Percentiles rank a stretch among this genome's conserved stretches.
These are phyloP conservation scores for Ranitomeya variabilis DNA, from an alignment of 2,113 vertebrate species.

Conservation along the genomic window DNA sequence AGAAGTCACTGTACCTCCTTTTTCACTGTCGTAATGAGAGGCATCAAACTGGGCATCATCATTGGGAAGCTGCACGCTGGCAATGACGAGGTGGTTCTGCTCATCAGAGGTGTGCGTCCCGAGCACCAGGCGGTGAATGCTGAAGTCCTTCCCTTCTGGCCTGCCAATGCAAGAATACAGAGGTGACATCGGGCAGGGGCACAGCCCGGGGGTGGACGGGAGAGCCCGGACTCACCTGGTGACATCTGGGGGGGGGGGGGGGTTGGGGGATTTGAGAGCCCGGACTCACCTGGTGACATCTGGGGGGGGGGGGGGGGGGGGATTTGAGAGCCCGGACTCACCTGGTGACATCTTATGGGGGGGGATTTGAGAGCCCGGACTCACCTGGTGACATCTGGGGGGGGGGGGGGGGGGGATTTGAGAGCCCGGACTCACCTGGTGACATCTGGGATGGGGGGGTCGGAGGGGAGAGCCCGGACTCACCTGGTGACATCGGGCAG, in stretches of 20 bases:
- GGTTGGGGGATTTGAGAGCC: too few relatives aligned
- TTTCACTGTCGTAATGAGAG: constrained; percentile 97
- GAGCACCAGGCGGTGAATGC: constrained; percentile 91
- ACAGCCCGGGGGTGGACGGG: too few relatives aligned
- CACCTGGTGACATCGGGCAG: too few relatives aligned
- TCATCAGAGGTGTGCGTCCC: constrained; percentile 98
- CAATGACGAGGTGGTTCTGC: constrained; percentile 95
- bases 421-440: too few relatives aligned
- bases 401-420: too few relatives aligned
- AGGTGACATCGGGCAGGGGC: too few relatives aligned
- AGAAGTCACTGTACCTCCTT: constrained; percentile 80
- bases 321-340: constrained; percentile 59
- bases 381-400: too few relatives aligned
- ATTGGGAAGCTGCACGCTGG: constrained; percentile 95
- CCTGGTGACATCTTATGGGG: constrained; percentile 91
- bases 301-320: constrained; percentile 69
- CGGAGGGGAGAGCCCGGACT: too few relatives aligned
- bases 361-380: too few relatives aligned
- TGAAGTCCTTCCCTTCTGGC: constrained; percentile 97
- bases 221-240: constrained; percentile 77
- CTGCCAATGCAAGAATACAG: constrained; percentile 67
- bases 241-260: constrained; percentile 83
- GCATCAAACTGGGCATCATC: constrained; percentile 98
- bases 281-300: constrained; percentile 89
- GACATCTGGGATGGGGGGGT: too few relatives aligned